These are phyloP conservation scores for Otocyon megalotis DNA, from an alignment of 2,113 vertebrate species.

Conservation along the genomic window DNA sequence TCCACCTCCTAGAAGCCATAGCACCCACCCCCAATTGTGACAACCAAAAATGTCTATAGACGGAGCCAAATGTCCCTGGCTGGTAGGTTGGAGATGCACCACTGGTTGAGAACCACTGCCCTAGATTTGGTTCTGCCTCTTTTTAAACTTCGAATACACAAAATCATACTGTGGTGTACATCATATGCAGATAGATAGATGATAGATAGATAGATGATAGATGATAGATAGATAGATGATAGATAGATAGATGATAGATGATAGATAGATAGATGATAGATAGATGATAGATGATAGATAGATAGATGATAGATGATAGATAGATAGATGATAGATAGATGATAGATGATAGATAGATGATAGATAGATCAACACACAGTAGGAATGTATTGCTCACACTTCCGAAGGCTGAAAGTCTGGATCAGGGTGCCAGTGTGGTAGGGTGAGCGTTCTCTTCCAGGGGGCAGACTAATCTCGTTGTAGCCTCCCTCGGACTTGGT, in stretches of 20 bases:
- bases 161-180: neutral
- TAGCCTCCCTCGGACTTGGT: neutral
- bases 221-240: too few relatives aligned
- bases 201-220: too few relatives aligned
- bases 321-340: too few relatives aligned
- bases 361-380: neutral
- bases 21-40: neutral
- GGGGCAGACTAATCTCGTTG: neutral
- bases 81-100: neutral
- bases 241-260: too few relatives aligned
- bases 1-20: neutral
- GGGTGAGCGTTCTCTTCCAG: neutral
- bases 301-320: too few relatives aligned
- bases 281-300: too few relatives aligned
- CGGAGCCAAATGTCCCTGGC: neutral
- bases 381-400: neutral
- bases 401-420: neutral
- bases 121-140: neutral
- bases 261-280: too few relatives aligned
- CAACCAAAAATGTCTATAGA: slow-evolving; percentile 2
- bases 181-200: too few relatives aligned
- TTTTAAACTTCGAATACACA: neutral
- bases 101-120: neutral
- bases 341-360: too few relatives aligned
- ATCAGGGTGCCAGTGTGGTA: neutral